Base-by-base conservation (phyloP, 2,113 vertebrate species). In the Opisthocomus hoazin region DNA sequence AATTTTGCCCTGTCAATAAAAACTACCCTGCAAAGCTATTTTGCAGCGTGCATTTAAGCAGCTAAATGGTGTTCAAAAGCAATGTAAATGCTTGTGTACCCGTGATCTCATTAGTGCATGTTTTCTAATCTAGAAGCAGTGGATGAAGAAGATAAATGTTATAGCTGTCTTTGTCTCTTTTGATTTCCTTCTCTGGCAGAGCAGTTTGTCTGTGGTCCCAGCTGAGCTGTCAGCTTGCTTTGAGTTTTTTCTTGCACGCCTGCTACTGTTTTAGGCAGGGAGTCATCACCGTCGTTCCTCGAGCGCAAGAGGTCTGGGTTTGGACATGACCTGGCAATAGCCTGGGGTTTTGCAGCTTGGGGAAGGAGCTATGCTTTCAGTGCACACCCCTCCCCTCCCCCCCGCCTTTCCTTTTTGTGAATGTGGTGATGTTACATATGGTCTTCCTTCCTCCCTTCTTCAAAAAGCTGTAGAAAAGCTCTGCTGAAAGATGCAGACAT, bases 191-290 rank as follows among this genome's bases (percentile, higher is more conserved):
- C 78, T 60, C 43, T 84, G 51, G 39, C 48, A 84, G 73, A 81
- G 32, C 56, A 58, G 65, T 56, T 87, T 2, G 1, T 70, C 81
- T 58, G 60, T 75, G 84, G 84, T 75, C 81, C 78, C 48, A 29
- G 78, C 43, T 64, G 74, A 71, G 48, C 78, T 79, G 65, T 78
- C 92, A 93, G 37, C 58, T 86, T 92, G 79, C 48, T 96, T 79
- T 69, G 34, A n/a, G 68, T 63, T 69, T 70, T 88, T 58, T 61
- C 54, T 84, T 87, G 24, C 18, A 4, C 61, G 54, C 39, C 45
- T 84, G 45, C 46, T 61, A 24, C 84, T 84, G 50, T 64, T 91
- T 80, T 43, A 56, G 89, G 48, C 75, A 85, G 66, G 29, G 63
- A 76, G 48, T 51, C 14, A 2, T 20, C 41, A 69, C 56, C 0